These are phyloP conservation scores for Camelus dromedarius DNA, from an alignment of 2,113 vertebrate species.

Conservation along the genomic window DNA sequence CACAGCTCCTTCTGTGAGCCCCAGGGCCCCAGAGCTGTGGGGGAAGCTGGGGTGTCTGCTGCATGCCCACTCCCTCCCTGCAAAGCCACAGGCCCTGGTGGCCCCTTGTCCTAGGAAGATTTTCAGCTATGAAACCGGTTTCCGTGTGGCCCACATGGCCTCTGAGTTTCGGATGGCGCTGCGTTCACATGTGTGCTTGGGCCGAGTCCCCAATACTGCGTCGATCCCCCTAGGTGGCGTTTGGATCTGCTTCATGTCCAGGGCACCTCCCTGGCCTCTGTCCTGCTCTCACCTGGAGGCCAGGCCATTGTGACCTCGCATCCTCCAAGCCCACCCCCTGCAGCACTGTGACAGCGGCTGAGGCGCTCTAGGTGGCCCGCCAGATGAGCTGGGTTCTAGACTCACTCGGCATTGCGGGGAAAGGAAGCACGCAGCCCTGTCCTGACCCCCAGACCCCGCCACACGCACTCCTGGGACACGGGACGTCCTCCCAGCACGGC, in stretches of 20 bases:
- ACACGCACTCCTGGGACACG: background rate
- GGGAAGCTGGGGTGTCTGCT: background rate
- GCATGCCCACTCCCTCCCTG: background rate
- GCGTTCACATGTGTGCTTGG: background rate
- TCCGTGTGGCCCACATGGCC: background rate
- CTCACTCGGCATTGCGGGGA: background rate
- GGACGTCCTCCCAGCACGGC: background rate
- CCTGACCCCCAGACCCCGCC: too few relatives aligned
- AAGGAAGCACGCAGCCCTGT: accelerated
- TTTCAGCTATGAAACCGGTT: background rate
- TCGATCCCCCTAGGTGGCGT: background rate
- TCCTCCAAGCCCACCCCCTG: background rate
- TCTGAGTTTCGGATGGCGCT: too few relatives aligned
- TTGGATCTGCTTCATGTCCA: background rate
- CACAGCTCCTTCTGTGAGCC: background rate
- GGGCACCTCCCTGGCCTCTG: background rate
- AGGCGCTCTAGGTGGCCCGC: background rate
- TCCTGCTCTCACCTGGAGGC: background rate
- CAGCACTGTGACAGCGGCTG: accelerated
- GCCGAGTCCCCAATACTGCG: background rate
- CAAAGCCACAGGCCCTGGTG: background rate
- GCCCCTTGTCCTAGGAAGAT: background rate
- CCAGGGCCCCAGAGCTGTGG: background rate
- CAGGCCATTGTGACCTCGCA: background rate
- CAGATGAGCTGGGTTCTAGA: too few relatives aligned